Base-by-base conservation (phyloP, 1,140 invertebrate genomes). In the Rhynchophorus ferrugineus region DNA sequence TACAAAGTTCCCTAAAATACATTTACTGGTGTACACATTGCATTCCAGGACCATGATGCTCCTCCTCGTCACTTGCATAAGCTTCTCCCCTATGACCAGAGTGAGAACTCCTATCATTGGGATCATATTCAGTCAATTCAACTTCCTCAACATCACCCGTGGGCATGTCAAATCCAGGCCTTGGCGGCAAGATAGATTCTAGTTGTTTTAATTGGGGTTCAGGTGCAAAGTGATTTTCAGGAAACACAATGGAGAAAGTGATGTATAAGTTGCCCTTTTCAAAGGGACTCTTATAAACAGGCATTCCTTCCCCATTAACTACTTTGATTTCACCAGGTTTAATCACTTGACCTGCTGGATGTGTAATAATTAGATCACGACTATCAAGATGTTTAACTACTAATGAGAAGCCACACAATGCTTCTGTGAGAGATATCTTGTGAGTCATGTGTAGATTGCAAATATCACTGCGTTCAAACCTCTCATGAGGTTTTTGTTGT, bases 261-360 rank as follows among this genome's bases (percentile, higher is more conserved):
- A 96, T 80, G 63, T 89, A 89, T n/a, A 96, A 72, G 67, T 89
- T 83, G 33, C 93, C 93, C 64, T 83, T 85, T 56, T 91, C 83
- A 65, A 87, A 85, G 29, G 87, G 84, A 70, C 88, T 84, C 61
- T 83, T 84, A 60, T 85, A 83, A 6, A 79, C 73, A 0, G 94
- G 94, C 94, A 97, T 97, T 3, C 94, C 94, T 72, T 95, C 90
- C 18, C 81, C 82, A 49, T 78, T 72, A 35, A 97, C 78, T 54
- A 82, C 81, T 70, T 90, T 92, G 1, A 89, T 67, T 55, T 85
- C 84, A 58, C 89, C 89, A 54, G 85, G 84, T 59, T 81, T 80
- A 48, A 91, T 79, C 6, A 91, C 78, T 52, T 84, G 74, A 35
- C 89, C 91, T 20, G 85, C 76, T 35, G 79, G 68, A 56, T 82